These are phyloP conservation scores for Brachypteracias leptosomus DNA, from an alignment of 2,113 vertebrate species.

Conservation along the genomic window DNA sequence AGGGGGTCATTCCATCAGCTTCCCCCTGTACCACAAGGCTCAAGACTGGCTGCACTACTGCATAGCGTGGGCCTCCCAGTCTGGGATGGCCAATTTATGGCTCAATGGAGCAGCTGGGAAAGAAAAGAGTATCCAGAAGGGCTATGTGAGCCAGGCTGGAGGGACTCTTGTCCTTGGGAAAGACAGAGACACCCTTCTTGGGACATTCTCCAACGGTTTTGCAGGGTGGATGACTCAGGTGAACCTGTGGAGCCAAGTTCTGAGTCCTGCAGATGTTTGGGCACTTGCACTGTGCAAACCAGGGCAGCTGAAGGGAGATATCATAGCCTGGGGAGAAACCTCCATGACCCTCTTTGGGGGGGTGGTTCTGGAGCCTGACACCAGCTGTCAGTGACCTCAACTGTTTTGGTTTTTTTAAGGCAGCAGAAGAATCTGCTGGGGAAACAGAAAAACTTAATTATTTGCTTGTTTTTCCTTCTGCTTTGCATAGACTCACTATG, in stretches of 20 bases:
- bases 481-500: not conserved
- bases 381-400: constrained; percentile 69
- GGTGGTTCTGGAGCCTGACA: constrained; percentile 76
- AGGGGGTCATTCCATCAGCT: constrained; percentile 74
- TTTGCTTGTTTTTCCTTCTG: not conserved
- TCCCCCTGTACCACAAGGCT: constrained; percentile 63
- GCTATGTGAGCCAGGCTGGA: constrained; percentile 62
- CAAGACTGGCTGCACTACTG: constrained; percentile 80
- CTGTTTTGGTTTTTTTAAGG: not conserved
- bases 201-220: constrained; percentile 74
- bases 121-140: constrained; percentile 60
- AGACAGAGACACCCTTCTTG: constrained; percentile 76
- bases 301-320: constrained; percentile 62
- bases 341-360: constrained; percentile 76
- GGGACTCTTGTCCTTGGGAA: constrained; percentile 78
- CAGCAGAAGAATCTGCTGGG: not conserved
- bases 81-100: constrained; percentile 70
- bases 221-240: constrained; percentile 75
- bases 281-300: constrained; percentile 73
- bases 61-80: constrained; percentile 76
- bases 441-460: not conserved
- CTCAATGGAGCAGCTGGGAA: constrained; percentile 74
- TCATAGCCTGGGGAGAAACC: constrained; percentile 80
- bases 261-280: constrained; percentile 65
- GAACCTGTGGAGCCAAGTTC: constrained; percentile 80